Evolutionary conservation across 2,888 invertebrate genomes (phyloP).

Genomic region (Noctua janthina): DNA sequence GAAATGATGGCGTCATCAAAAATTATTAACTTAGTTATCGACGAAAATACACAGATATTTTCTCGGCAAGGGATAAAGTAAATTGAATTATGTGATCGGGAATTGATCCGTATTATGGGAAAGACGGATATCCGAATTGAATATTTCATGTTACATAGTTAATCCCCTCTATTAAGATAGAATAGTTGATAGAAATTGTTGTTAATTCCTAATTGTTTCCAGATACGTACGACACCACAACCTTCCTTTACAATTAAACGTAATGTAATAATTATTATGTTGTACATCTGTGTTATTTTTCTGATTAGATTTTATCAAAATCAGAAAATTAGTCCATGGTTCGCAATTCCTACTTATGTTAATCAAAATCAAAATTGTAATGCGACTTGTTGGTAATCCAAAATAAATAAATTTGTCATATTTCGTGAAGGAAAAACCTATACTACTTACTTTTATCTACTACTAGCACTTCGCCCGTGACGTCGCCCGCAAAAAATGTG

Average conservation of each 20-base stretch:
- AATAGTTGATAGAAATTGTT: conserved; percentile 45
- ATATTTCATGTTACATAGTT: conserved; percentile 65
- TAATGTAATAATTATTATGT: not conserved
- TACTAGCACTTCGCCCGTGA: too few relatives aligned
- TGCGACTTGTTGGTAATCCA: too few relatives aligned
- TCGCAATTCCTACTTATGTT: not conserved
- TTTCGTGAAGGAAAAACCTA: not conserved
- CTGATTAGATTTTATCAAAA: not conserved
- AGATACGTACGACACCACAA: not conserved
- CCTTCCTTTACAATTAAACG: not conserved
- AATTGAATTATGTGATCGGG: conserved; percentile 83
- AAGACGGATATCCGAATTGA: conserved; percentile 71
- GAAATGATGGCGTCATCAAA: conserved; percentile 79
- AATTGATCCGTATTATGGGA: conserved; percentile 79
- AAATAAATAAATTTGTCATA: not conserved
- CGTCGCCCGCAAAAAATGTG: too few relatives aligned
- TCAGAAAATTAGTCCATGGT: not conserved
- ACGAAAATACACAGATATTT: conserved; percentile 81
- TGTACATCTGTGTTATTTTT: not conserved
- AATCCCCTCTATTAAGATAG: conserved; percentile 31
- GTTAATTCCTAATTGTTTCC: conserved; percentile 32
- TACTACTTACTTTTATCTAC: not conserved
- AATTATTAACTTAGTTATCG: conserved; percentile 84
- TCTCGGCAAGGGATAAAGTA: conserved; percentile 81
- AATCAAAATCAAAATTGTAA: too few relatives aligned